Evolutionary conservation across 2,888 invertebrate species (phyloP), one percentile per base, ranked within the genome.

Genomic region (Chrysolina americana): DNA sequence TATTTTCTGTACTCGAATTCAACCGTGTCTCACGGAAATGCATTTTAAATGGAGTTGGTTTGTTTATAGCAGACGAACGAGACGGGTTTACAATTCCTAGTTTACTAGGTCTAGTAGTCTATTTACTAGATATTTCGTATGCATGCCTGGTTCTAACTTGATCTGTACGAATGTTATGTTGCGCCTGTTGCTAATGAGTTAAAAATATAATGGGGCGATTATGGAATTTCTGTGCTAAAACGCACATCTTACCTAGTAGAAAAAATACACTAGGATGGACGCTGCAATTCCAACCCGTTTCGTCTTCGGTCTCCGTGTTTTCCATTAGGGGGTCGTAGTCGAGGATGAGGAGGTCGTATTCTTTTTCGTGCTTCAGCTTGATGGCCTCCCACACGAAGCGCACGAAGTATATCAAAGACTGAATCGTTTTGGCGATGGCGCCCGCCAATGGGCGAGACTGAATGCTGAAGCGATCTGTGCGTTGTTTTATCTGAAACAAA

Each of bases 191-290:
- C n/a, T n/a, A n/a, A n/a, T n/a, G n/a, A n/a, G n/a, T n/a, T n/a
- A n/a, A n/a, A n/a, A 28, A 28, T 28, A 3, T 2, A 5, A 28
- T 28, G 5, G 28, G 28, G 28, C 5, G 5, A 28, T 28, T 3
- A 3, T 28, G 28, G 28, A 28, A 28, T 28, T 28, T 28, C 5
- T 28, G 28, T 28, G 28, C 28, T 28, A 28, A 28, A 28, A 28
- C 28, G 5, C 21, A 21, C 21, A 23, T 53, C 21, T 53, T 78
- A 72, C 92, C 92, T 82, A 92, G 88, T 63, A 93, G 88, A 83
- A 93, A 93, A 86, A 93, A 91, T 66, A 92, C 90, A 74, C 87
- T 91, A 9, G 93, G 92, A 83, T 93, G 92, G 71, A 93, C 90
- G 83, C 91, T 91, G 86, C 92, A 92, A 83, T 92, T 92, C 89